Base-by-base conservation (phyloP, 2,113 vertebrate genomes). In the Acrocephalus kingi region DNA sequence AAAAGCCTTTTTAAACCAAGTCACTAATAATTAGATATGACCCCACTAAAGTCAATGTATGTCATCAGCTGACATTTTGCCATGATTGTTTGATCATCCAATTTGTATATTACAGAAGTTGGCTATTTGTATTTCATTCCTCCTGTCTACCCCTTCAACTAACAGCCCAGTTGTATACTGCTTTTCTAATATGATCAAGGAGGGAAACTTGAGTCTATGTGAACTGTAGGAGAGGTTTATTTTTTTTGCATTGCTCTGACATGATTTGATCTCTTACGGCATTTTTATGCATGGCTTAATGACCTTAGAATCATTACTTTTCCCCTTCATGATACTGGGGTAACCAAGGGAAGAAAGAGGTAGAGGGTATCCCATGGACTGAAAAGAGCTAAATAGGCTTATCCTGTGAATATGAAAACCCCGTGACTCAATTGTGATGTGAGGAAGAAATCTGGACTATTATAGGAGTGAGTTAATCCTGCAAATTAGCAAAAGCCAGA, bases 271-370 rank as follows among this genome's bases (percentile, higher is more conserved):
- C 87, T 93, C 51, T 90, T 87, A 80, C 0, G 55, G 64, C 95
- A 95, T 96, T 96, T 97, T 97, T 95, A 92, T 97, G 94, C 97
- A 96, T 92, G 94, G 84, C 92, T 97, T 97, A 88, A 92, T 96
- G 95, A 96, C 91, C 89, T 94, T 89, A 64, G 45, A 95, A 95
- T 95, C 45, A 87, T 97, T 97, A 73, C 71, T 97, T 97, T 96
- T 75, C 82, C 33, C 78, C 74, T 93, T 95, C 62, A 23, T 89
- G 96, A 96, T 96, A 92, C 58, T 68, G 56, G 7, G 52, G 45
- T 74, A 86, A 90, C 86, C 56, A 78, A 90, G 94, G 94, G 96
- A 96, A 96, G 73, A 92, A 87, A 90, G 93, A 90, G 64, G 85
- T 92, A 96, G 89, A 92, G 79, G 69, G 80, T 95, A 91, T 97